phyloP scores from a whole-genome alignment of 2,888 invertebrate genomes.

The Drosophila incognita region DNA sequence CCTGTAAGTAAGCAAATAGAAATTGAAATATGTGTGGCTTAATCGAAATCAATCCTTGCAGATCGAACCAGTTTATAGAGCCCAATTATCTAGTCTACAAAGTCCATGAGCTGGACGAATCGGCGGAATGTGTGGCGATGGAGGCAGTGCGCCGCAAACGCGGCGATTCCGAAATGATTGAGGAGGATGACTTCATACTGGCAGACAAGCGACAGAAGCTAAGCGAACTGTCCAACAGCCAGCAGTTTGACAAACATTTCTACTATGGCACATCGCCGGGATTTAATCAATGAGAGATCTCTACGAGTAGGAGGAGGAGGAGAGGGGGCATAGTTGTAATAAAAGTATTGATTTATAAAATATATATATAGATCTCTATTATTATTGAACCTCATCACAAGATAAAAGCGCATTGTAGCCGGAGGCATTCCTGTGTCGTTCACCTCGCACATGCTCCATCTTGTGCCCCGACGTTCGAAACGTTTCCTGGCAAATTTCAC shows the following conservation, averaged over 20 bases:
- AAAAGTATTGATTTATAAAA: constrained; percentile 23
- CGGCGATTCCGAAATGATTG: constrained; percentile 82
- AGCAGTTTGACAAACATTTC: constrained; percentile 81
- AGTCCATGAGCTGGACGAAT: constrained; percentile 70
- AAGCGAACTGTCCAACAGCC: constrained; percentile 72
- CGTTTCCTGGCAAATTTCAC: constrained; percentile 62
- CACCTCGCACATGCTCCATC: constrained; percentile 63
- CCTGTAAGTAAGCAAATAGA: constrained; percentile 74
- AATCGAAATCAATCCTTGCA: constrained; percentile 19
- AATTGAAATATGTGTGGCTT: not conserved
- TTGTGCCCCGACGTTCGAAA: constrained; percentile 82
- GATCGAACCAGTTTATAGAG: constrained; percentile 84
- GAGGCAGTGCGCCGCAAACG: constrained; percentile 73
- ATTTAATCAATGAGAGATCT: constrained; percentile 70
- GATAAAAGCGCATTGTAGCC: constrained; percentile 3
- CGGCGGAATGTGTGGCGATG: constrained; percentile 14
- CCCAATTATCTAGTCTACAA: constrained; percentile 58
- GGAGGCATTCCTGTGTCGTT: constrained; percentile 29
- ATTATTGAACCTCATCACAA: constrained; percentile 10
- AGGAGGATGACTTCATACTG: constrained; percentile 84
- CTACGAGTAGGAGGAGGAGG: not conserved
- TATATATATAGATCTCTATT: constrained; percentile 22
- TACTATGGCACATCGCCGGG: constrained; percentile 83
- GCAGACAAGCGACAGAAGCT: constrained; percentile 82
- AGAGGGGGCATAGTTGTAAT: constrained; percentile 35